Percentiles rank a stretch among this genome's conserved stretches.
Conservation (phyloP, 2,113 vertebrate species). For the Coregonus clupeaformis region DNA sequence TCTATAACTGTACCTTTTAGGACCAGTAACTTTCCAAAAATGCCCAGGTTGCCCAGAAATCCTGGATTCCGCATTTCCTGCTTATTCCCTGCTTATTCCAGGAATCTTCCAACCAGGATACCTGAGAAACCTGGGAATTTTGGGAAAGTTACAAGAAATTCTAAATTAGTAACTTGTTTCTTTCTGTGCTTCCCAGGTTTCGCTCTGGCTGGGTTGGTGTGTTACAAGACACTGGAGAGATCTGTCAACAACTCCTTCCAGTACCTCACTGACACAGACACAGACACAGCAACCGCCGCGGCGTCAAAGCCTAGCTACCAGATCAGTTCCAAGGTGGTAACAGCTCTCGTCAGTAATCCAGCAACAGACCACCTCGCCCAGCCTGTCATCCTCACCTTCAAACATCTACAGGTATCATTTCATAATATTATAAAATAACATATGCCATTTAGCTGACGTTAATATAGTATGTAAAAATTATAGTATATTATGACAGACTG, state of each 20-base stretch:
- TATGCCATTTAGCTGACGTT: no score
- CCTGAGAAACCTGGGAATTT: no score
- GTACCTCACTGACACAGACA: no score
- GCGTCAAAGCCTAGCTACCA: conserved; percentile 21
- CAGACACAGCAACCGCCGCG: not conserved
- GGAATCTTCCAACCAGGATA: no score
- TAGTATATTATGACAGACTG: no score
- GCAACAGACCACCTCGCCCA: conserved; percentile 55
- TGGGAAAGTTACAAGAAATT: no score
- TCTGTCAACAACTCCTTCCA: conserved; percentile 59
- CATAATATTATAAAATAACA: no score
- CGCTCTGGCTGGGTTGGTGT: conserved; percentile 70
- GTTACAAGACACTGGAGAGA: conserved; percentile 60
- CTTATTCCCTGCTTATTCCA: no score
- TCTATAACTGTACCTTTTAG: not conserved
- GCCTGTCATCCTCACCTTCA: conserved; percentile 70
- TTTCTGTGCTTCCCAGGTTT: conserved; percentile 57
- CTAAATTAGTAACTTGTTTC: not conserved
- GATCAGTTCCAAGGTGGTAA: conserved; percentile 63
- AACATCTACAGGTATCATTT: conserved; percentile 58
- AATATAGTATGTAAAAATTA: no score
- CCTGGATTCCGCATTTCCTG: no score
- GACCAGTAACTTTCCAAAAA: not conserved
- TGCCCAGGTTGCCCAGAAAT: no score
- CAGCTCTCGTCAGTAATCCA: conserved; percentile 73